Conservation (phyloP, 2,797 vertebrate species). For the Argentina silus region DNA sequence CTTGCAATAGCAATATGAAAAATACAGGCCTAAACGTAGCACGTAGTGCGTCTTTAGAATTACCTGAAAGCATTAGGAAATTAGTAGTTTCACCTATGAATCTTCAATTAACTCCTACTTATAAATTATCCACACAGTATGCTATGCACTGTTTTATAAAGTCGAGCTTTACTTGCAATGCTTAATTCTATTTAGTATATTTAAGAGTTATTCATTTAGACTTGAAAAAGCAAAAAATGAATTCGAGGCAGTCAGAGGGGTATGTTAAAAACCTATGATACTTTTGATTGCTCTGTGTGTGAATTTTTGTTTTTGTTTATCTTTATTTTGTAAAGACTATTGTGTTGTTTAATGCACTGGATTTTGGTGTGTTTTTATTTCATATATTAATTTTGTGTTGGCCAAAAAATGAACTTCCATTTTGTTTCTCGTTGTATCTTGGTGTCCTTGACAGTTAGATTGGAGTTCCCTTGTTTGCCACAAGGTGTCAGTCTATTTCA, state of each 20-base stretch:
- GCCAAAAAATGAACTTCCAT: constrained; percentile 1
- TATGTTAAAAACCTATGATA: not conserved
- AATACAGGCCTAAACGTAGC: not conserved
- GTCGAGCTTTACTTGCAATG: not conserved
- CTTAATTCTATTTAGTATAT: too few species aligned
- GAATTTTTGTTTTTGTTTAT: not conserved
- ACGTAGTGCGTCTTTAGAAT: not conserved
- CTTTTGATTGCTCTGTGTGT: constrained; percentile 9
- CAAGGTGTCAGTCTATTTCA: constrained; percentile 60
- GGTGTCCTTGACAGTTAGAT: not conserved
- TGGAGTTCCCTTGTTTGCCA: constrained; percentile 52
- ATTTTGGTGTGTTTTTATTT: constrained; percentile 38
- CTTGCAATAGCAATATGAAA: constrained; percentile 24
- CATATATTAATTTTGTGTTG: constrained; percentile 22
- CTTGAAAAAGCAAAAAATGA: not conserved
- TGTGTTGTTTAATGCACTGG: constrained; percentile 32
- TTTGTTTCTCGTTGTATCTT: not conserved
- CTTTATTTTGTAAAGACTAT: not conserved
- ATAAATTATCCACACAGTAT: not conserved
- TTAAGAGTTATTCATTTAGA: constrained; percentile 15
- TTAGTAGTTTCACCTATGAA: not conserved
- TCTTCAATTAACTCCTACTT: not conserved
- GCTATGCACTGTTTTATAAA: constrained; percentile 1
- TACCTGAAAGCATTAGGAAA: constrained; percentile 33
- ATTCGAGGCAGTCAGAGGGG: not conserved